These are phyloP conservation scores for Camponotus floridanus DNA, from an alignment of 1,140 invertebrate genomes.

Conservation along the genomic window DNA sequence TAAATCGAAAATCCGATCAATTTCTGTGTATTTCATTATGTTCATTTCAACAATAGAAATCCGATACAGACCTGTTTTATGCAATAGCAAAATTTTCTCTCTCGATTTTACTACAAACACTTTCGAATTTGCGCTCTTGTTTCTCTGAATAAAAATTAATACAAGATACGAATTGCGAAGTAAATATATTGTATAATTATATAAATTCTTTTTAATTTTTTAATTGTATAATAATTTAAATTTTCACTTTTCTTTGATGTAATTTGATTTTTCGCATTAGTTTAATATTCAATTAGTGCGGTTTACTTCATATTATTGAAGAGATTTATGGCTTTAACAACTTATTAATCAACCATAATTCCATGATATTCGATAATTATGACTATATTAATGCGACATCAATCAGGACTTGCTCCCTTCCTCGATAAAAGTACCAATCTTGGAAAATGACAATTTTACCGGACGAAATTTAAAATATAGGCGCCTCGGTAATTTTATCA, in stretches of 20 bases:
- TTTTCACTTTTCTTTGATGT: neutral
- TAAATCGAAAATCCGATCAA: neutral
- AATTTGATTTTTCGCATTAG: neutral
- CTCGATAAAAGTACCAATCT: neutral
- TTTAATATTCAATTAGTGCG: neutral
- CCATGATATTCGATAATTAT: constrained; percentile 16
- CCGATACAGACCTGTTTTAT: neutral
- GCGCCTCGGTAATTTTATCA: neutral
- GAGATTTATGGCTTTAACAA: neutral
- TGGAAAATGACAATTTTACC: constrained; percentile 8
- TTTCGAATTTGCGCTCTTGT: constrained; percentile 34
- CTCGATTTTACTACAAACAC: constrained; percentile 27
- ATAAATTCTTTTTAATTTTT: neutral
- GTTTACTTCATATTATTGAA: neutral
- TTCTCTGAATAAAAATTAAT: neutral
- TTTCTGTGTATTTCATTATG: constrained; percentile 2
- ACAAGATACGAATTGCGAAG: neutral
- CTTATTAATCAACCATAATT: constrained; percentile 22
- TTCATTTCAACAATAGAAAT: constrained; percentile 13
- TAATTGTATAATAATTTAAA: neutral
- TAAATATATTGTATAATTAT: constrained; percentile 7
- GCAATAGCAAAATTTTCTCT: neutral
- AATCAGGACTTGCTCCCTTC: constrained; percentile 11
- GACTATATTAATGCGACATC: constrained; percentile 4
- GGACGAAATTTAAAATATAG: neutral